phyloP scores from a whole-genome alignment of 2,888 invertebrate species.

The Aporophyla lueneburgensis region DNA sequence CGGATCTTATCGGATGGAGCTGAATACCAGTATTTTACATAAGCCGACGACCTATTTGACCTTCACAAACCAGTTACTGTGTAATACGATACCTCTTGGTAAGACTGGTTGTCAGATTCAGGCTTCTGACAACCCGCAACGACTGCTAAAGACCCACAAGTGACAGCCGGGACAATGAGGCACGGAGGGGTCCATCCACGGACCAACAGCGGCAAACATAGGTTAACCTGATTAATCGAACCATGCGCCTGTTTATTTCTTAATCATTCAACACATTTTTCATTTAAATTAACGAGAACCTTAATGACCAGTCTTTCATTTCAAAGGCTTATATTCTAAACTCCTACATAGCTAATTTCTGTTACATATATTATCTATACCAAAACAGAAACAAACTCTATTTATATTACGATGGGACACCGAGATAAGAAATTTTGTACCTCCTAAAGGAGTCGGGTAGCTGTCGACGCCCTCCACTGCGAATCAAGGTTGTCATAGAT shows the following conservation, averaged over 20 bases:
- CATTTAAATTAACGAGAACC: not conserved
- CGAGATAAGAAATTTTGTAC: constrained; percentile 49
- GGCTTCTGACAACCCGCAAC: too few relatives aligned
- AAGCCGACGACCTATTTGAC: too few relatives aligned
- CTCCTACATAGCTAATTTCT: not conserved
- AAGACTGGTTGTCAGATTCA: too few relatives aligned
- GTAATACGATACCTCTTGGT: too few relatives aligned
- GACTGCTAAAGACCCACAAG: too few relatives aligned
- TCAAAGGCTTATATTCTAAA: constrained; percentile 19
- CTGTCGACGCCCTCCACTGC: constrained; percentile 22
- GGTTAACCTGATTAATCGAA: too few relatives aligned
- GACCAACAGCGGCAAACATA: too few relatives aligned
- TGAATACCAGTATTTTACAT: too few relatives aligned
- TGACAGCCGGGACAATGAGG: too few relatives aligned
- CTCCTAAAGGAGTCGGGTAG: constrained; percentile 29
- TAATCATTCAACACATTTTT: not conserved
- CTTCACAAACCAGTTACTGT: too few relatives aligned
- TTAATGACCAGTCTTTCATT: constrained; percentile 11
- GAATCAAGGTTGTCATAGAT: constrained; percentile 24
- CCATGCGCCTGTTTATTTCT: not conserved
- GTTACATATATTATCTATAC: constrained; percentile 5
- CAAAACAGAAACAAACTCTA: constrained; percentile 33
- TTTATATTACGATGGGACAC: constrained; percentile 50
- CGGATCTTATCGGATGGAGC: too few relatives aligned
- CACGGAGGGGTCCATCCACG: too few relatives aligned